These are phyloP conservation scores for Halesus radiatus DNA, from an alignment of 1,140 invertebrate species.

Conservation along the genomic window DNA sequence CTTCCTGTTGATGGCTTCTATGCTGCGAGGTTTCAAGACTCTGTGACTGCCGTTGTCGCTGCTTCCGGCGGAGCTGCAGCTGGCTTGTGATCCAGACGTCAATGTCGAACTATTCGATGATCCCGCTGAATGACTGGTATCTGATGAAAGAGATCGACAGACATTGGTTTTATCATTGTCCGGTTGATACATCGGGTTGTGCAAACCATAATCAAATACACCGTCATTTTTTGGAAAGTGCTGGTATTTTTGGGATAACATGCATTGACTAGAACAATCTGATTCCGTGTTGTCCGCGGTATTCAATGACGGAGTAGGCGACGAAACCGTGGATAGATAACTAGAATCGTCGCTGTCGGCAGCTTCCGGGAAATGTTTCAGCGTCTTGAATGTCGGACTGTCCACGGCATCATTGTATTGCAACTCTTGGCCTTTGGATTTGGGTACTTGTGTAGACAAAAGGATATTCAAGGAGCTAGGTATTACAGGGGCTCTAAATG, in stretches of 20 bases:
- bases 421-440: slow-evolving; percentile 39
- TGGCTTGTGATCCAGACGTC: slow-evolving; percentile 78
- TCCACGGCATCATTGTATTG: slow-evolving; percentile 41
- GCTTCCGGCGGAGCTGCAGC: slow-evolving; percentile 76
- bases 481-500: slow-evolving; percentile 38
- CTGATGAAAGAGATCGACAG: slow-evolving; percentile 74
- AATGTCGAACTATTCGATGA: slow-evolving; percentile 75
- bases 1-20: slow-evolving; percentile 86
- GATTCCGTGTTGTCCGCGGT: slow-evolving; percentile 64
- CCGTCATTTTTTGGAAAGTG: slow-evolving; percentile 36
- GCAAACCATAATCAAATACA: slow-evolving; percentile 42
- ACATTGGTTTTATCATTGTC: slow-evolving; percentile 68
- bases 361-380: slow-evolving; percentile 60
- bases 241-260: slow-evolving; percentile 47
- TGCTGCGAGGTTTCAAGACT: slow-evolving; percentile 82
- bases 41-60: slow-evolving; percentile 71
- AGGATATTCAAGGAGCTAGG: neutral
- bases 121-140: slow-evolving; percentile 74
- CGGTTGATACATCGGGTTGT: slow-evolving; percentile 53
- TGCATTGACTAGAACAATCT: slow-evolving; percentile 62
- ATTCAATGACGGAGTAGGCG: slow-evolving; percentile 73
- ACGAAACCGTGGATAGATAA: slow-evolving; percentile 79
- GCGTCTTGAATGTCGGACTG: slow-evolving; percentile 51
- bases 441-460: slow-evolving; percentile 23
- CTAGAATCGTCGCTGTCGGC: slow-evolving; percentile 88